Percentiles rank a stretch among this genome's conserved stretches.
These are phyloP conservation scores for Pseudoips prasinana DNA, from an alignment of 2,888 invertebrate genomes.

Conservation along the genomic window DNA sequence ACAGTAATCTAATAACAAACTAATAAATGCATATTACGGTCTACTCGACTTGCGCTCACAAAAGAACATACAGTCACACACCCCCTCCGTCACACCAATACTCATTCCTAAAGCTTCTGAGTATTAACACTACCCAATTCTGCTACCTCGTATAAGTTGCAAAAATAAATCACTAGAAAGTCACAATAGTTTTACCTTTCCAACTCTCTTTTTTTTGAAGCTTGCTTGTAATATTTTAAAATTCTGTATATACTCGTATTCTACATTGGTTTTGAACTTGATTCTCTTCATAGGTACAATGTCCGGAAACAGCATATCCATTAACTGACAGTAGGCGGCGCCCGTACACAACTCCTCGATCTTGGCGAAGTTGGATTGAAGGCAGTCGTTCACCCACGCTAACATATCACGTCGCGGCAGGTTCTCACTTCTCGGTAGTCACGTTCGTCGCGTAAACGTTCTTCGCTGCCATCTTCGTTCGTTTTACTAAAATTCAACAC, in stretches of 20 bases:
- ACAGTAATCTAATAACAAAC: too few species aligned
- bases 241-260: conserved; percentile 99
- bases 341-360: conserved; percentile 99
- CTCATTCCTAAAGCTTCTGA: too few species aligned
- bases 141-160: too few species aligned
- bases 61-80: too few species aligned
- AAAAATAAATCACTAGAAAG: too few species aligned
- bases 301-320: conserved; percentile 98
- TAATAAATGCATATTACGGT: too few species aligned
- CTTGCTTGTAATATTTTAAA: conserved; percentile 98
- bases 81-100: too few species aligned
- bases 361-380: conserved; percentile 95
- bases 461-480: conserved; percentile 87
- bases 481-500: conserved; percentile 41
- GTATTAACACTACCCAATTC: too few species aligned
- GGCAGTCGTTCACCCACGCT: conserved; percentile 98
- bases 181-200: conserved; percentile 88
- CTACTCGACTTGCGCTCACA: too few species aligned
- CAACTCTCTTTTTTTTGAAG: conserved; percentile 98
- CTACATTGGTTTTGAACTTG: conserved; percentile 98
- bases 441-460: conserved; percentile 99
- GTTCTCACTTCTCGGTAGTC: conserved; percentile 98
- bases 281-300: conserved; percentile 95
- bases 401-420: conserved; percentile 99
- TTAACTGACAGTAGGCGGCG: conserved; percentile 99